A percentile compares a stretch with the other conserved stretches of the same genome.
phyloP scores from a whole-genome alignment of 2,797 vertebrate species.

The Eupleurogrammus muticus region DNA sequence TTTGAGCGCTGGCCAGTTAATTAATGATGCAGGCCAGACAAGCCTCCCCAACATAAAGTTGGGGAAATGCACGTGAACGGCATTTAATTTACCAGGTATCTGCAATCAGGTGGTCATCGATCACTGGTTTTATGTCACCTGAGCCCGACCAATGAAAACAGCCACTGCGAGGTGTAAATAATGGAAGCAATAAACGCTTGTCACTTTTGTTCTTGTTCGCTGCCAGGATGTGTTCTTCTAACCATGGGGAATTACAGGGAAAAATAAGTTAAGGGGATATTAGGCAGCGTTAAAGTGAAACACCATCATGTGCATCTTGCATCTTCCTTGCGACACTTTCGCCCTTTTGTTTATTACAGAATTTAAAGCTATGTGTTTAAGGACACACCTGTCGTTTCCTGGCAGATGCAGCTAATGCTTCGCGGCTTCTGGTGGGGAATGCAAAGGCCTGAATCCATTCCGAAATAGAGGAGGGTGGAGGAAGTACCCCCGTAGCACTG shows the following conservation, averaged over 20 bases:
- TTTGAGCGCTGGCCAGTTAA: conserved; percentile 35
- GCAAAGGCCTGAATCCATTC: neutral
- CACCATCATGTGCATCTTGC: neutral
- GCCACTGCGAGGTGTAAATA: conserved; percentile 36
- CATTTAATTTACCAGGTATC: conserved; percentile 38
- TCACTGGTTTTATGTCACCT: conserved; percentile 52
- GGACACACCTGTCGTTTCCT: neutral
- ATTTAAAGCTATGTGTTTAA: conserved; percentile 40
- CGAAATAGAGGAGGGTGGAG: neutral
- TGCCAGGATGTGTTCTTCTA: conserved; percentile 26
- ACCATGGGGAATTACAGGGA: conserved; percentile 24
- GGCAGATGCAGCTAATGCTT: neutral
- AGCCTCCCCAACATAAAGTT: conserved; percentile 36
- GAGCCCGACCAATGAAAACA: conserved; percentile 57
- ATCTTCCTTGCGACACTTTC: too few relatives aligned
- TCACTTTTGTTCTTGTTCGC: conserved; percentile 30
- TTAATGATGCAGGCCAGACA: conserved; percentile 44
- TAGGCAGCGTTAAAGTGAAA: conserved; percentile 9
- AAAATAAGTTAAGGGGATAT: conserved; percentile 20
- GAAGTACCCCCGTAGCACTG: neutral
- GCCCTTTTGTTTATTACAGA: too few relatives aligned
- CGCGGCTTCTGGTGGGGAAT: conserved; percentile 9
- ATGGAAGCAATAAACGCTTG: conserved; percentile 32
- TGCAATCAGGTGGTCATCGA: conserved; percentile 49
- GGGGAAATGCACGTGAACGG: conserved; percentile 6